Conservation (phyloP, 2,113 vertebrate species). For the Geococcyx californianus region DNA sequence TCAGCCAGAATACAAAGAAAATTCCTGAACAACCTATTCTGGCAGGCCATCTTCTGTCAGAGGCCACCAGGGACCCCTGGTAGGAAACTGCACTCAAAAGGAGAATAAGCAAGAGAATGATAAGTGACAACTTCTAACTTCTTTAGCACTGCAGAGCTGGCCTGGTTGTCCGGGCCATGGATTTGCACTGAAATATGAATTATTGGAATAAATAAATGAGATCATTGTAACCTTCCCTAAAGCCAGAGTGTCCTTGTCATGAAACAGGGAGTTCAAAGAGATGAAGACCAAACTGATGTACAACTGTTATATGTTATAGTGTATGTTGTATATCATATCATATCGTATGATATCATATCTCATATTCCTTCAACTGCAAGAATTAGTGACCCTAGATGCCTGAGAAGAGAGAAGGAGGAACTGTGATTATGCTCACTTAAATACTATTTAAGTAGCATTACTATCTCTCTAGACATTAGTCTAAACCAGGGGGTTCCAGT, state of each 20-base stretch:
- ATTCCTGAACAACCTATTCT: conserved; percentile 15
- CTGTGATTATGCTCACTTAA: background rate
- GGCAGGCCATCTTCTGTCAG: background rate
- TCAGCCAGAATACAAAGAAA: conserved; percentile 65
- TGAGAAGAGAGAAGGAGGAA: background rate
- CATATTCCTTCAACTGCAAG: background rate
- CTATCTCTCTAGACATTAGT: background rate
- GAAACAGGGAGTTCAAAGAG: background rate
- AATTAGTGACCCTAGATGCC: background rate
- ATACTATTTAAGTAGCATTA: background rate
- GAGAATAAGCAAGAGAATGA: background rate
- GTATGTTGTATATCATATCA: too few species aligned
- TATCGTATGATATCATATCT: too few species aligned
- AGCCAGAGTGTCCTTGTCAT: background rate
- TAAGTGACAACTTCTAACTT: conserved; percentile 8
- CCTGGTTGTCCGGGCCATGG: background rate
- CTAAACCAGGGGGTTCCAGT: background rate
- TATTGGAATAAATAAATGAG: background rate
- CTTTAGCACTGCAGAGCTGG: background rate
- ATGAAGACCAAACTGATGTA: background rate
- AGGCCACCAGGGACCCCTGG: background rate
- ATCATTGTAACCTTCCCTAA: background rate
- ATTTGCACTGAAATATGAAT: background rate
- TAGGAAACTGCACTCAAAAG: background rate
- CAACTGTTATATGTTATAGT: background rate